phyloP scores from a whole-genome alignment of 2,888 invertebrate genomes.

The Platynereis dumerilii region DNA sequence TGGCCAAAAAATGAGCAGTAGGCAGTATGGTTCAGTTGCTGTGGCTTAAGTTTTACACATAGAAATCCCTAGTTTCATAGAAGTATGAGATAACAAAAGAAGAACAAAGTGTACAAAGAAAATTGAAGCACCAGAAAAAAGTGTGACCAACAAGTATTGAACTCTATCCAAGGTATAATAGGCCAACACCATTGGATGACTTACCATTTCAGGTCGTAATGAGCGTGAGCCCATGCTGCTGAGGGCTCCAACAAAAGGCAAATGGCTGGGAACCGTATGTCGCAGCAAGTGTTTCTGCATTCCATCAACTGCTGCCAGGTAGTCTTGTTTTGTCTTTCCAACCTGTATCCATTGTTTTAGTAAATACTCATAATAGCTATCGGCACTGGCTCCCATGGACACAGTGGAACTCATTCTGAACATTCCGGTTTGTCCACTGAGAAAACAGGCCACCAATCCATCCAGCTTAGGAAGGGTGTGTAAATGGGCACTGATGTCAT shows the following conservation, averaged over 20 bases:
- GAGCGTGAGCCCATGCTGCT: slow-evolving; percentile 17
- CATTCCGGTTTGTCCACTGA: slow-evolving; percentile 86
- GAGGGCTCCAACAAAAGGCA: slow-evolving; percentile 89
- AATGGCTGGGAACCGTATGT: slow-evolving; percentile 78
- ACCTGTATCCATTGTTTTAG: slow-evolving; percentile 99
- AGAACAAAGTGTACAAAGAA: too few relatives aligned
- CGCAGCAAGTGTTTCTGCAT: slow-evolving; percentile 79
- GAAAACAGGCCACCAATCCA: slow-evolving; percentile 96
- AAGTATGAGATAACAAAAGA: too few relatives aligned
- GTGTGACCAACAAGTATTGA: too few relatives aligned
- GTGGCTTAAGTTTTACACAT: too few relatives aligned
- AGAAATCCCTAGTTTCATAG: too few relatives aligned
- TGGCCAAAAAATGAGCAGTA: too few relatives aligned
- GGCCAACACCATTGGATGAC: too few relatives aligned
- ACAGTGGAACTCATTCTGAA: slow-evolving; percentile 88
- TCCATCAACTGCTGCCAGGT: slow-evolving; percentile 81
- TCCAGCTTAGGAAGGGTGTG: slow-evolving; percentile 72
- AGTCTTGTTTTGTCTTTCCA: slow-evolving; percentile 79
- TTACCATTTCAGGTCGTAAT: slow-evolving; percentile 37
- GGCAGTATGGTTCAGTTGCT: too few relatives aligned
- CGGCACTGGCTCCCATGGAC: slow-evolving; percentile 94
- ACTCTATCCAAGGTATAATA: too few relatives aligned
- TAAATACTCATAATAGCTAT: slow-evolving; percentile 98
- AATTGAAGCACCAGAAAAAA: too few relatives aligned
- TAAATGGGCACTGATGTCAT: slow-evolving; percentile 81